These are phyloP conservation scores for Globodera ellingtonae DNA, from an alignment of 1,140 invertebrate species.

Conservation along the genomic window DNA sequence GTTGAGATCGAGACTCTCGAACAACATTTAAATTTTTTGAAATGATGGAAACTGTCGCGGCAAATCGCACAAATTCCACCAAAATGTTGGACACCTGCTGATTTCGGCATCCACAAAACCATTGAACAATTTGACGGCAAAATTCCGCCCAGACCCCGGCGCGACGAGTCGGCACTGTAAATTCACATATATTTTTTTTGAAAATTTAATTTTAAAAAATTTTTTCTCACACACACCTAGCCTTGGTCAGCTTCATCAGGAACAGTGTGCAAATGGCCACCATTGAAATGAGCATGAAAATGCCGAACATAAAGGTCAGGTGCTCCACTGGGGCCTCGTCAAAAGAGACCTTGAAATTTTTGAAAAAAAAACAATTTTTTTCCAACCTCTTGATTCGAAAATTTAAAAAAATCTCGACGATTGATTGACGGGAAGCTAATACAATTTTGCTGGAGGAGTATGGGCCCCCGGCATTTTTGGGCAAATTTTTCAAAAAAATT, in stretches of 20 bases:
- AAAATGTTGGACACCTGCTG: background rate
- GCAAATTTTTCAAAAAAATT: background rate
- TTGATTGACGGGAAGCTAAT: too few relatives aligned
- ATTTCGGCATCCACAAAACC: background rate
- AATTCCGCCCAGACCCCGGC: background rate
- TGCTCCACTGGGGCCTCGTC: conserved; percentile 18
- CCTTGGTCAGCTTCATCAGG: conserved; percentile 23
- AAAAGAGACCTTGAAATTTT: background rate
- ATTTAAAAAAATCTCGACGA: too few relatives aligned
- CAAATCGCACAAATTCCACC: too few relatives aligned
- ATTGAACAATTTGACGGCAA: conserved; percentile 12
- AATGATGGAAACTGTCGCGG: too few relatives aligned
- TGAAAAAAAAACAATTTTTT: too few relatives aligned
- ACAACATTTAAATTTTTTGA: too few relatives aligned
- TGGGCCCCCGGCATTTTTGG: too few relatives aligned
- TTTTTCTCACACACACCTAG: background rate
- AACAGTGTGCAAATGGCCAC: conserved; percentile 23
- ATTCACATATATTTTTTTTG: background rate
- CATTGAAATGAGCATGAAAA: conserved; percentile 33
- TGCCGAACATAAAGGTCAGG: conserved; percentile 21
- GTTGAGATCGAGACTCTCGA: too few relatives aligned
- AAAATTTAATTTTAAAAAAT: background rate
- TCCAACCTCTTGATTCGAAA: too few relatives aligned
- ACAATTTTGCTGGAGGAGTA: too few relatives aligned
- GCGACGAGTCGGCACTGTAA: background rate